Evolutionary conservation across 1,140 invertebrate species (phyloP), one percentile per base, ranked within the genome.

Genomic region (Apis dorsata): DNA sequence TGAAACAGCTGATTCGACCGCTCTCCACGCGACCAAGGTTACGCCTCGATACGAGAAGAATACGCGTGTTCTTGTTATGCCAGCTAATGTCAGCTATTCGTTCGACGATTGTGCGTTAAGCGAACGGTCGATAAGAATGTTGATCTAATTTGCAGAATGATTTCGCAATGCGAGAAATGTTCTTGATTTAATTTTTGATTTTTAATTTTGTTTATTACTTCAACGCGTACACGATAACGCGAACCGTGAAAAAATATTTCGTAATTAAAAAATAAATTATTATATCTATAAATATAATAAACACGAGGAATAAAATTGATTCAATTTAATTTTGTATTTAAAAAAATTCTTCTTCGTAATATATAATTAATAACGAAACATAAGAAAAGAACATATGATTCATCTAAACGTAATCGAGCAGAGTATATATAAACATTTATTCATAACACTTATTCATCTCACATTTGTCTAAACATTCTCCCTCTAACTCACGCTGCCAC

Each of bases 1-100:
- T 78, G 77, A 81, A 87, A 87, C 89, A 89, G 87, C 89, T 90
- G 87, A 88, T 90, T 85, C 85, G 68, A 81, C 75, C 85, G 69
- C 86, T 90, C 89, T 88, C 85, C 72, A 63, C 69, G 73, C 74
- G 81, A 84, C 86, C 88, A 89, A 90, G 89, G 88, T 86, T 85
- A 79, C 81, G 66, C 76, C 57, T 84, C 76, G 78, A 63, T 60
- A 76, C 34, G 34, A 75, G 85, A 75, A 69, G 79, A 86, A 86
- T 75, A 77, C 79, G 60, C 28, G 78, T 44, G 34, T 57, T 68
- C 74, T 84, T 63, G 63, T 73, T 81, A 76, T 60, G 69, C 2
- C 28, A n/a, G n/a, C 59, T 53, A 28, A 24, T 75, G 76, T 81
- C 78, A 74, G 57, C 71, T 51, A 66, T 63, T 63, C 79, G 65